Conservation (phyloP, 2,113 vertebrate genomes). For the Taxidea taxus region DNA sequence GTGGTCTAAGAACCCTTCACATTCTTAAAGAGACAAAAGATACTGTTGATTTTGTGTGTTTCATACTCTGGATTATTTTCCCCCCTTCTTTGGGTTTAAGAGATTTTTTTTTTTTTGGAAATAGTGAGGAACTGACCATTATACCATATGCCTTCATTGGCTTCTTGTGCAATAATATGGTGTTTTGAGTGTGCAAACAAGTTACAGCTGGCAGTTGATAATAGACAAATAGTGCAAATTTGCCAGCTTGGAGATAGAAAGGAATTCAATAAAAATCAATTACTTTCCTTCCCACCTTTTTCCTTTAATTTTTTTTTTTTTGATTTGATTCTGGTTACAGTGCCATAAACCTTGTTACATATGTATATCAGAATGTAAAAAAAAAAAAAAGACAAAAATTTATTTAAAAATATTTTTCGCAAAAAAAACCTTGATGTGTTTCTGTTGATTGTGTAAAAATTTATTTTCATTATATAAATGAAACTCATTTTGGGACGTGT, state of each 20-base stretch:
- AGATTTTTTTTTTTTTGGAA: slow-evolving; percentile 77
- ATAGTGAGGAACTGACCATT: slow-evolving; percentile 85
- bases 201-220: slow-evolving; percentile 83
- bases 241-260: slow-evolving; percentile 82
- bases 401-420: slow-evolving; percentile 90
- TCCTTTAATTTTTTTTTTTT: slow-evolving; percentile 59
- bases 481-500: slow-evolving; percentile 82
- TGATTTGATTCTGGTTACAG: slow-evolving; percentile 84
- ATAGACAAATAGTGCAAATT: slow-evolving; percentile 80
- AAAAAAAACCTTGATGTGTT: slow-evolving; percentile 85
- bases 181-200: slow-evolving; percentile 87
- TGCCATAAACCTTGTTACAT: slow-evolving; percentile 90
- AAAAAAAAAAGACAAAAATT: slow-evolving; percentile 82
- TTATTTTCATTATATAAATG: slow-evolving; percentile 87
- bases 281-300: slow-evolving; percentile 72
- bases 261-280: slow-evolving; percentile 72
- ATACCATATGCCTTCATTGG: slow-evolving; percentile 90
- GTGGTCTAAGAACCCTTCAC: slow-evolving; percentile 75
- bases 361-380: slow-evolving; percentile 88
- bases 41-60: slow-evolving; percentile 88
- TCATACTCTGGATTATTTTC: slow-evolving; percentile 88
- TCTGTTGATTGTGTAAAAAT: slow-evolving; percentile 85
- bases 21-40: slow-evolving; percentile 79
- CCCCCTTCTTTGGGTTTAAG: slow-evolving; percentile 84
- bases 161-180: slow-evolving; percentile 95